Evolutionary conservation across 2,113 vertebrate genomes (phyloP).

Genomic region (Nothobranchius kuhntae): DNA sequence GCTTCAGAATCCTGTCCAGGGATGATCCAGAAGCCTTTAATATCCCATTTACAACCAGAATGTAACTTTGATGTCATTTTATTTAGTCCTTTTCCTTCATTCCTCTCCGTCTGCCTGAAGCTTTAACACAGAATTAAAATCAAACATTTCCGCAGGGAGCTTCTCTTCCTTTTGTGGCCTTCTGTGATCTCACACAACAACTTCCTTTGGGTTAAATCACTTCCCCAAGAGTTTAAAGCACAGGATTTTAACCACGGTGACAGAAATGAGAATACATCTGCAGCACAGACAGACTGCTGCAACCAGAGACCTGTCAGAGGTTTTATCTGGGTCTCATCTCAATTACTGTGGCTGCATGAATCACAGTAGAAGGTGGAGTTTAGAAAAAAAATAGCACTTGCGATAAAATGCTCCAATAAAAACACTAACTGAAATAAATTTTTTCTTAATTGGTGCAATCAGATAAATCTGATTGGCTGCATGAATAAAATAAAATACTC

Average conservation of each 20-base stretch:
- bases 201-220: slow-evolving; percentile 4
- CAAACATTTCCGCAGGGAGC: slow-evolving; percentile 14
- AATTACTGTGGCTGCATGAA: neutral
- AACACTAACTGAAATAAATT: neutral
- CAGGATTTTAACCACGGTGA: neutral
- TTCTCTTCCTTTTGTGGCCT: slow-evolving; percentile 4
- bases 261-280: slow-evolving; percentile 13
- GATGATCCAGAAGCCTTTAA: slow-evolving; percentile 36
- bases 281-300: neutral
- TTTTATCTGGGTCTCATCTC: neutral
- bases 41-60: slow-evolving; percentile 22
- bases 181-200: slow-evolving; percentile 9
- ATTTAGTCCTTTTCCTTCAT: slow-evolving; percentile 14
- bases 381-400: no score
- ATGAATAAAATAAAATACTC: no score
- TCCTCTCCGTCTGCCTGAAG: slow-evolving; percentile 13
- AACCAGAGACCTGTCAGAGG: neutral
- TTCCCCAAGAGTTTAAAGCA: neutral
- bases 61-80: slow-evolving; percentile 31
- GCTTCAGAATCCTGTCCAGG: slow-evolving; percentile 44
- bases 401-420: no score
- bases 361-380: neutral
- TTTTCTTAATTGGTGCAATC: neutral
- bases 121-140: slow-evolving; percentile 15
- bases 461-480: neutral